Evolutionary conservation across 2,113 vertebrate genomes (phyloP).

Genomic region (Microcebus lehilahytsara): DNA sequence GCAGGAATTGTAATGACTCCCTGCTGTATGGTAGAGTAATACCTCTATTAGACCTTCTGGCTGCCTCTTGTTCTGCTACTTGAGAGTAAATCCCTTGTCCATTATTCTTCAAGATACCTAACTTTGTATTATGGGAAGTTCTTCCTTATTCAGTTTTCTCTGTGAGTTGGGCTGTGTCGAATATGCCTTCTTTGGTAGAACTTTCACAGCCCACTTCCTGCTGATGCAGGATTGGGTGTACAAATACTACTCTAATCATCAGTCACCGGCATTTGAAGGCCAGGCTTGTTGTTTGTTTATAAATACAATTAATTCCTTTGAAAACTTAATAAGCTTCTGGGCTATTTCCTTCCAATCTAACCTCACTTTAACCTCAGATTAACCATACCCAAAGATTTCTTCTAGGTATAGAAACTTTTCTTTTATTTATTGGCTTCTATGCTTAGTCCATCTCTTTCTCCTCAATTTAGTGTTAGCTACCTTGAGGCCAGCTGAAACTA

Average conservation of each 20-base stretch:
- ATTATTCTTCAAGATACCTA: neutral
- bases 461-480: neutral
- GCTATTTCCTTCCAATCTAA: neutral
- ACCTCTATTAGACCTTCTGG: neutral
- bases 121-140: neutral
- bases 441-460: neutral
- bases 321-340: conserved; percentile 9
- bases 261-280: neutral
- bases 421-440: neutral
- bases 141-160: neutral
- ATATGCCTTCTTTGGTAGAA: neutral
- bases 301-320: conserved; percentile 13
- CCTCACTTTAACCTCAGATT: neutral
- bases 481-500: neutral
- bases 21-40: neutral
- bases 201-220: neutral
- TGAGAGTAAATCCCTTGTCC: neutral
- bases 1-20: neutral
- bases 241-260: neutral
- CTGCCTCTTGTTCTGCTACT: neutral
- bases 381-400: conserved; percentile 14
- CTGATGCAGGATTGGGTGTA: neutral
- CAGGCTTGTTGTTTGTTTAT: conserved; percentile 15
- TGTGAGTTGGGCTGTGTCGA: neutral
- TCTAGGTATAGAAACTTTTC: neutral